These are phyloP conservation scores for Scaptomyza graminum DNA, from an alignment of 1,140 invertebrate species.

Conservation along the genomic window DNA sequence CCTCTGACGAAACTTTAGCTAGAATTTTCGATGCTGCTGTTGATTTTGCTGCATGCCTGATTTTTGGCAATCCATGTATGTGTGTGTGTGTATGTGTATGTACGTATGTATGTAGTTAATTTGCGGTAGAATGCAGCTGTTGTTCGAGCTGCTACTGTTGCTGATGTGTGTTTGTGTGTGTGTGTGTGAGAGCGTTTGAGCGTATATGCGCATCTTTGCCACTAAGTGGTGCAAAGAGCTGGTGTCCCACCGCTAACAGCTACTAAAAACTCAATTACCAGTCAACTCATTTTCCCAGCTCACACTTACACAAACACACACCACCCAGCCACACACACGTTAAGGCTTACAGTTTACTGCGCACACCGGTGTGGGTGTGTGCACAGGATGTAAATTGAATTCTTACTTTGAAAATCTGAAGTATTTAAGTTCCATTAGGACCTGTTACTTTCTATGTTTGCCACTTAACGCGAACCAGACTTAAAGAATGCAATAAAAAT, in stretches of 20 bases:
- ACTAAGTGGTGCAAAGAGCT: slow-evolving; percentile 73
- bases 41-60: slow-evolving; percentile 24
- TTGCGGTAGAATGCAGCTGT: slow-evolving; percentile 67
- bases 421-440: slow-evolving; percentile 23
- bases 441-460: background rate
- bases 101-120: slow-evolving; percentile 50
- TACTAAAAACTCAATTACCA: slow-evolving; percentile 79
- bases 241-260: slow-evolving; percentile 72
- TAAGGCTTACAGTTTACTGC: slow-evolving; percentile 4
- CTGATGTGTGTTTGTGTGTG: slow-evolving; percentile 13
- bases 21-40: slow-evolving; percentile 37
- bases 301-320: slow-evolving; percentile 6
- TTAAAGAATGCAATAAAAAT: background rate
- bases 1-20: slow-evolving; percentile 64
- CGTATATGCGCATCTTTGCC: slow-evolving; percentile 58
- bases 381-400: slow-evolving; percentile 39
- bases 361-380: slow-evolving; percentile 2
- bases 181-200: slow-evolving; percentile 4
- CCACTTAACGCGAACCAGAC: background rate
- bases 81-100: slow-evolving; percentile 8
- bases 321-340: background rate
- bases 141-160: slow-evolving; percentile 4
- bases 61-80: slow-evolving; percentile 33
- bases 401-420: slow-evolving; percentile 31
- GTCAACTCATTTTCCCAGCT: slow-evolving; percentile 42